Evolutionary conservation across 2,113 vertebrate species (phyloP).

Genomic region (Genyomyrus donnyi): DNA sequence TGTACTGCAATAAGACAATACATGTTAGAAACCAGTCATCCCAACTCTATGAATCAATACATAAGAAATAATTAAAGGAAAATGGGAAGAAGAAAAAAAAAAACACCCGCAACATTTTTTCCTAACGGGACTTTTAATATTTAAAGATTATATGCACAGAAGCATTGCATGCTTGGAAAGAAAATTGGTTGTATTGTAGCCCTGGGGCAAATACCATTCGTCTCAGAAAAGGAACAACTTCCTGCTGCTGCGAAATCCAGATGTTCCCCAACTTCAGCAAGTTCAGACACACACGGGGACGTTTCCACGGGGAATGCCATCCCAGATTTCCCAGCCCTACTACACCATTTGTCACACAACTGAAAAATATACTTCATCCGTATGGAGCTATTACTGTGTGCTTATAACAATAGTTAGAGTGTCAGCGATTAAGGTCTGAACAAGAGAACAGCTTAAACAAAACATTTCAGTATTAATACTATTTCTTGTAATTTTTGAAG

Average conservation of each 20-base stretch:
- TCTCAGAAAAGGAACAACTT: constrained; percentile 43
- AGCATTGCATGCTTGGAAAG: constrained; percentile 9
- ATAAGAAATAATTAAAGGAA: neutral
- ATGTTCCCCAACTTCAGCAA: constrained; percentile 49
- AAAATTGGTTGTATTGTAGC: constrained; percentile 26
- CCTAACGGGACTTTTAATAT: neutral
- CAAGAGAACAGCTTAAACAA: neutral
- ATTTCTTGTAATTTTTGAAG: neutral
- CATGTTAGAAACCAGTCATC: neutral
- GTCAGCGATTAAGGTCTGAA: neutral
- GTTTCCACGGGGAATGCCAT: constrained; percentile 15
- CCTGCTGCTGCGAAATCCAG: constrained; percentile 38
- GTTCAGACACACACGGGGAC: constrained; percentile 36
- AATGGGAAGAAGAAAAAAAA: neutral
- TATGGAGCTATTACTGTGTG: neutral
- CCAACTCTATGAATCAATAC: neutral
- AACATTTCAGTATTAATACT: neutral
- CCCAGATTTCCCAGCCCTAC: constrained; percentile 10
- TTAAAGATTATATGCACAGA: constrained; percentile 19
- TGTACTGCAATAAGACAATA: neutral
- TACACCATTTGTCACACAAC: neutral
- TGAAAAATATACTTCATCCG: neutral
- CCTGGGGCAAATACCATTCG: constrained; percentile 44
- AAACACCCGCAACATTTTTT: neutral
- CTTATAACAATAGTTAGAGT: neutral